Conservation (phyloP, 1,140 invertebrate species). For the Drosophila funebris region DNA sequence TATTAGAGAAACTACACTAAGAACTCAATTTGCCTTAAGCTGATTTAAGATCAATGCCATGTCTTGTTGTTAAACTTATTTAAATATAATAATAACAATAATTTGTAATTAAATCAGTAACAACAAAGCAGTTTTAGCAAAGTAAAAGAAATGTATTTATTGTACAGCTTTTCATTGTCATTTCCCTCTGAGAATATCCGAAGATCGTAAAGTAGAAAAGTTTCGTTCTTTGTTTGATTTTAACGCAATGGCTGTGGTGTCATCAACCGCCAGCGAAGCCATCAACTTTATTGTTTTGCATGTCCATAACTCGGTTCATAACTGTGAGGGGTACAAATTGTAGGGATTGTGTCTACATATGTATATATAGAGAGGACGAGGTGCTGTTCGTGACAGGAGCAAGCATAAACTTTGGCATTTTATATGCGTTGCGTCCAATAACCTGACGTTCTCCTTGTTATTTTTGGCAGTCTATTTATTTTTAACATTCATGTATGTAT, state of each 20-base stretch:
- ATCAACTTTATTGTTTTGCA: conserved; percentile 9
- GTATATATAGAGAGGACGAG: not conserved
- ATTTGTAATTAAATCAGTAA: too few species aligned
- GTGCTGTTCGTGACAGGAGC: conserved; percentile 19
- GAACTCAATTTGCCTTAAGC: too few species aligned
- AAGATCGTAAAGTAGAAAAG: not conserved
- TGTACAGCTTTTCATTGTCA: too few species aligned
- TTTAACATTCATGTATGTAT: conserved; percentile 36
- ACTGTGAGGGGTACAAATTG: not conserved
- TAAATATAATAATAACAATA: too few species aligned
- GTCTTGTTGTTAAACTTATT: too few species aligned
- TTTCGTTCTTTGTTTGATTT: conserved; percentile 4
- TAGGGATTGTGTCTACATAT: not conserved
- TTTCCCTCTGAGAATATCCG: too few species aligned
- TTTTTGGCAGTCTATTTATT: conserved; percentile 57
- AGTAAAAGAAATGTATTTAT: too few species aligned
- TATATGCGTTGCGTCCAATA: conserved; percentile 37
- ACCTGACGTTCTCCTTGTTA: conserved; percentile 30
- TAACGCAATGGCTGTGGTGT: not conserved
- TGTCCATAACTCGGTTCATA: conserved; percentile 8
- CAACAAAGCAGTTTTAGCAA: too few species aligned
- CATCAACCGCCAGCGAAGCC: not conserved
- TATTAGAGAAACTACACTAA: too few species aligned
- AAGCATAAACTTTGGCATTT: conserved; percentile 62
- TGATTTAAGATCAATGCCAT: too few species aligned